Evolutionary conservation across 2,113 vertebrate genomes (phyloP).

Genomic region (Notarius quadriscutis): DNA sequence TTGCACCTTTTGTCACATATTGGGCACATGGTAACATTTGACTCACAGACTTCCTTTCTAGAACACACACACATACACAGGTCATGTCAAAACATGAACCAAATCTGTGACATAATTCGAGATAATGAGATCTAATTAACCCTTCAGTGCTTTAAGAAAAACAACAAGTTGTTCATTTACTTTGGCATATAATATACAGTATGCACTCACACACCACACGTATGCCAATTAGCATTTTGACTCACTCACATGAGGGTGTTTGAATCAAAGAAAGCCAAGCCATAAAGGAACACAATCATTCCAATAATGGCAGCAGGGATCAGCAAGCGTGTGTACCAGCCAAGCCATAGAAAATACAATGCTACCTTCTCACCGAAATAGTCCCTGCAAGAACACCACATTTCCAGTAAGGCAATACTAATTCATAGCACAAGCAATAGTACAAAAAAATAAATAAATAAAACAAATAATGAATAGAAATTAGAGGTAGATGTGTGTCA

Average conservation of each 20-base stretch:
- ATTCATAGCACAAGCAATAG: background rate
- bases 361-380: conserved; percentile 95
- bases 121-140: background rate
- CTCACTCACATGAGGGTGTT: conserved; percentile 85
- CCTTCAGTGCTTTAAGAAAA: background rate
- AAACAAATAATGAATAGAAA: background rate
- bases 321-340: conserved; percentile 88
- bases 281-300: conserved; percentile 76
- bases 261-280: conserved; percentile 75
- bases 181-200: background rate
- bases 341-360: conserved; percentile 90
- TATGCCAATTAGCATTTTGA: background rate
- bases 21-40: conserved; percentile 83
- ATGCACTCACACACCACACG: background rate
- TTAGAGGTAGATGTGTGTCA: background rate
- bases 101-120: conserved; percentile 45
- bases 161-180: too few relatives aligned
- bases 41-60: conserved; percentile 88
- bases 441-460: background rate
- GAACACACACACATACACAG: conserved; percentile 69
- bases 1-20: conserved; percentile 79
- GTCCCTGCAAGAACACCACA: conserved; percentile 62
- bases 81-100: conserved; percentile 76
- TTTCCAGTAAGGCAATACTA: background rate
- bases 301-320: conserved; percentile 74